Evolutionary conservation across 1,140 invertebrate genomes (phyloP).

Genomic region (Trachelipus rathkii): DNA sequence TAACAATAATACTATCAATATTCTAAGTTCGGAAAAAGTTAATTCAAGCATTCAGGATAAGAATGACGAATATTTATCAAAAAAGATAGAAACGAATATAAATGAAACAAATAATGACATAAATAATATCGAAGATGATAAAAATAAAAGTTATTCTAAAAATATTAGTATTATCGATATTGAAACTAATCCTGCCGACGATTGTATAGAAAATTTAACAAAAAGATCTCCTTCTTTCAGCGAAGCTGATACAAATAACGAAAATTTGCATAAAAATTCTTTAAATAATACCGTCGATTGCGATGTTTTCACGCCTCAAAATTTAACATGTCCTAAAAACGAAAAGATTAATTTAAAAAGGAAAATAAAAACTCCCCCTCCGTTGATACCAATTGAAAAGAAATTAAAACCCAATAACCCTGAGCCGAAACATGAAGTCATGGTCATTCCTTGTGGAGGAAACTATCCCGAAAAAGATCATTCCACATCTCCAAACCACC

Average conservation of each 20-base stretch:
- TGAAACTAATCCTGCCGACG: background rate
- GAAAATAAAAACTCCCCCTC: background rate
- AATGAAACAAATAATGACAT: background rate
- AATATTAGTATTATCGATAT: background rate
- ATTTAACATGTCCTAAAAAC: background rate
- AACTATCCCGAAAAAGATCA: background rate
- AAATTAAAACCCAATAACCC: background rate
- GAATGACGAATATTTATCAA: background rate
- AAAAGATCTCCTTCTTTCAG: background rate
- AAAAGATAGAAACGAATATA: background rate
- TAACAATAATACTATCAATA: background rate
- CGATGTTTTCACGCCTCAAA: background rate
- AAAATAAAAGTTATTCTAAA: background rate
- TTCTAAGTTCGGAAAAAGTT: background rate
- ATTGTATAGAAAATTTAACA: background rate
- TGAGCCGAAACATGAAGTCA: background rate
- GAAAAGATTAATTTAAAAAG: background rate
- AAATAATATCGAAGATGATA: background rate
- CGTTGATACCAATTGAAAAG: background rate
- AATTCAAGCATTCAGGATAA: background rate
- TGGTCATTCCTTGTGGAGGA: background rate
- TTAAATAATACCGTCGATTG: background rate
- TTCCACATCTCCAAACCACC: slow-evolving; percentile 29
- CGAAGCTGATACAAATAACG: background rate
- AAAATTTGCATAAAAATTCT: background rate